Evolutionary conservation across 2,888 invertebrate species (phyloP).

Genomic region (Icerya purchasi): DNA sequence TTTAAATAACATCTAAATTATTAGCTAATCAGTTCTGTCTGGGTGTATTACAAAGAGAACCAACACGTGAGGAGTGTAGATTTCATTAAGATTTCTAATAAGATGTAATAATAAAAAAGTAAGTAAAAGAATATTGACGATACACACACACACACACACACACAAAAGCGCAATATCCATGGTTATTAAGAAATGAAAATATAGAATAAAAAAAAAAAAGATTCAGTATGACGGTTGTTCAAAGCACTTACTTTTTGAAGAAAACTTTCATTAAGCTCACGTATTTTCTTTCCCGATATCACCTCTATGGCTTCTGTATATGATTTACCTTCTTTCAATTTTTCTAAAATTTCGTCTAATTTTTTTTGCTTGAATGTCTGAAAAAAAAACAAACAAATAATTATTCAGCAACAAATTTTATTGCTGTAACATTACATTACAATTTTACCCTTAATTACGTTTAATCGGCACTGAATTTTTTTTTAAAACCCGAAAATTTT

Average conservation of each 20-base stretch:
- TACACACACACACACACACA: no score
- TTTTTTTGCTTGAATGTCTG: constrained; percentile 37
- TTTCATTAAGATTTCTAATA: no score
- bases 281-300: constrained; percentile 44
- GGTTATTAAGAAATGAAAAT: background rate
- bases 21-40: no score
- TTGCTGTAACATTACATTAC: background rate
- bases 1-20: no score
- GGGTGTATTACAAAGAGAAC: no score
- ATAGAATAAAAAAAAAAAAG: constrained; percentile 1
- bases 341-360: constrained; percentile 39
- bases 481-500: background rate
- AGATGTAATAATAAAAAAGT: no score
- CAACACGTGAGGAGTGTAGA: no score
- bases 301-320: no score
- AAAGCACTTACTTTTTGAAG: constrained; percentile 38
- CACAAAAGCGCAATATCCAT: background rate
- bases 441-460: background rate
- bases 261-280: constrained; percentile 43
- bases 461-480: background rate
- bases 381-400: constrained; percentile 15
- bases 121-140: no score
- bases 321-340: constrained; percentile 36
- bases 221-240: background rate
- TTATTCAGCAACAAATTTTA: background rate